Base-by-base conservation (phyloP, 1,140 invertebrate species). In the Cyphomyrmex costatus region DNA sequence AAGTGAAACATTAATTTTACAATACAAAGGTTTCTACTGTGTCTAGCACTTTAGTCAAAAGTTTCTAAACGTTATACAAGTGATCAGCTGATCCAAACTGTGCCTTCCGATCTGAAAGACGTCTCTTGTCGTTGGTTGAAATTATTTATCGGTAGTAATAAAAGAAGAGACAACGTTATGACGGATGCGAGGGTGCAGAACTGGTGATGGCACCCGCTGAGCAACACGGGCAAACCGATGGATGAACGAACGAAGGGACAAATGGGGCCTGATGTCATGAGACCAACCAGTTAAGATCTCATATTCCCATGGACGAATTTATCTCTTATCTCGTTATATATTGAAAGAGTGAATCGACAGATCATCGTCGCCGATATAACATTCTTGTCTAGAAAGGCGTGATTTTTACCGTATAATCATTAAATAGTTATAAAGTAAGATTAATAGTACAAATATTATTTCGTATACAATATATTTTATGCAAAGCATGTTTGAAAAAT, bases 131-230 rank as follows among this genome's bases (percentile, higher is more conserved):
- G 33, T 78, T 85, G 89, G 85, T 86, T 65, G 65, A 80, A 89
- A 89, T 91, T 89, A 89, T 91, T 91, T 91, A 89, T 89, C 80
- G 86, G 85, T 68, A 76, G 88, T 89, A 88, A 89, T 91, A 89
- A 91, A 91, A 91, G 76, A 58, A 85, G 84, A 92, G 91, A 86
- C 86, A 90, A 86, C 88, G 86, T 92, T 92, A 93, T 93, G 93
- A 94, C 92, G 92, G 92, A 94, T 93, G 93, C 88, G 92, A 93
- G 92, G 93, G 93, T 94, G 93, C 92, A 90, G 92, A 94, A 90
- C 92, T 94, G 93, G 92, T 92, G 93, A 94, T 93, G 93, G 93
- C 92, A 91, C 93, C 93, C 89, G 93, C 92, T 94, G 93, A 63
- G 93, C 91, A 88, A 93, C 92, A 94, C 88, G 91, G 74, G 90